Conservation (phyloP, 2,888 invertebrate genomes). For the Ectropis crepuscularia region DNA sequence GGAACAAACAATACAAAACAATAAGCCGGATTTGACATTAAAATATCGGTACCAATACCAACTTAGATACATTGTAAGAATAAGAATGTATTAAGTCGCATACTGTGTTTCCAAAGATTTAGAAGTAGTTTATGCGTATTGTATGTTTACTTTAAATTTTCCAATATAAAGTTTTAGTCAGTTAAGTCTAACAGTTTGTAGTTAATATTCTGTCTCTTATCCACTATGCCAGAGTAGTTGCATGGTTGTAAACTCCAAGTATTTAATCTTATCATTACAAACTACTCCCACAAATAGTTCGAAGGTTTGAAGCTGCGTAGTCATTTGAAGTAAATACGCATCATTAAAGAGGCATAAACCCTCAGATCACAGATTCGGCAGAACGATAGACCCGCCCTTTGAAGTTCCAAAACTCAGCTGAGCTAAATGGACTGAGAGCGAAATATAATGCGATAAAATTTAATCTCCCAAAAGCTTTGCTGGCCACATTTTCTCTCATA, state of each 20-base stretch:
- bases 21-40: too few relatives aligned
- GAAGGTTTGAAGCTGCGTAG: constrained; percentile 21
- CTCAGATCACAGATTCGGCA: constrained; percentile 42
- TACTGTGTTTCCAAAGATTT: too few relatives aligned
- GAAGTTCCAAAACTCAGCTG: constrained; percentile 44
- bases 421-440: constrained; percentile 54
- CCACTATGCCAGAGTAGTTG: too few relatives aligned
- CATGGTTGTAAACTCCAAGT: background rate
- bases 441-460: constrained; percentile 51
- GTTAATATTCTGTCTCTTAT: too few relatives aligned
- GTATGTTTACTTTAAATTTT: too few relatives aligned
- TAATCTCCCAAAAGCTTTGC: constrained; percentile 42
- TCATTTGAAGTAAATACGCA: constrained; percentile 34
- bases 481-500: constrained; percentile 43
- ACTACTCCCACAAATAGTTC: constrained; percentile 7
- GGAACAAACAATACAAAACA: too few relatives aligned
- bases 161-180: too few relatives aligned
- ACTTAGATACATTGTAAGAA: too few relatives aligned
- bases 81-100: too few relatives aligned
- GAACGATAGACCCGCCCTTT: constrained; percentile 47
- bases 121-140: too few relatives aligned
- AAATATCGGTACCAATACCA: too few relatives aligned
- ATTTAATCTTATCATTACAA: constrained; percentile 8
- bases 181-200: too few relatives aligned
- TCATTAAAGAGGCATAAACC: constrained; percentile 41